A percentile compares a stretch with the other conserved stretches of the same genome.
Evolutionary conservation across 2,113 vertebrate species (phyloP).

Genomic region (Verasper variegatus): DNA sequence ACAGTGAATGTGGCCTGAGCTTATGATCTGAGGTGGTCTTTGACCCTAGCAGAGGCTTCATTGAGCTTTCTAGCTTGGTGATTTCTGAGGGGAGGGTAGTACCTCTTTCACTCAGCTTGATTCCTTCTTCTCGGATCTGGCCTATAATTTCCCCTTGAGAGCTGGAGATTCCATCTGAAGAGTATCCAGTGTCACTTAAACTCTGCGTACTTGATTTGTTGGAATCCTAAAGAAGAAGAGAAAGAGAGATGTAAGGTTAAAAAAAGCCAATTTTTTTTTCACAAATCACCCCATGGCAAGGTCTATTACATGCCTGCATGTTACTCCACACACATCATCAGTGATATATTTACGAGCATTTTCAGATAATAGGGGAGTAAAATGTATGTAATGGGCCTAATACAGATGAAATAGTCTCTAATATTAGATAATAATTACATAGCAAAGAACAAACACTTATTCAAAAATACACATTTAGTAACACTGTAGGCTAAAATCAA

Average conservation of each 20-base stretch:
- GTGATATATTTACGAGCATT: constrained; percentile 31
- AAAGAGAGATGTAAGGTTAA: constrained; percentile 37
- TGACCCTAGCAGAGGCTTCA: constrained; percentile 90
- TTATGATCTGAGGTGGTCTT: constrained; percentile 73
- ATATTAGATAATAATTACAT: constrained; percentile 50
- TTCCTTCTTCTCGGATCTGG: constrained; percentile 90
- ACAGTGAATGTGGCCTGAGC: constrained; percentile 91
- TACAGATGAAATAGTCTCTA: constrained; percentile 44
- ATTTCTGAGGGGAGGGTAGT: constrained; percentile 91
- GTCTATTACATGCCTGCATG: constrained; percentile 39
- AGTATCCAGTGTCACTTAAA: constrained; percentile 98
- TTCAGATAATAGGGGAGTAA: constrained; percentile 33
- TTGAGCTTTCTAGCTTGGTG: constrained; percentile 91
- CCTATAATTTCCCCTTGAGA: constrained; percentile 96
- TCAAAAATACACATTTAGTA: constrained; percentile 30
- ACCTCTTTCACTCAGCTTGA: constrained; percentile 90
- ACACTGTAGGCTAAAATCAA: constrained; percentile 67
- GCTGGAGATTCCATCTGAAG: constrained; percentile 95
- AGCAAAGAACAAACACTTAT: constrained; percentile 24
- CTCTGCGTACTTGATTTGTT: constrained; percentile 95
- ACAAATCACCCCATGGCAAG: constrained; percentile 39
- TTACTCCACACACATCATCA: too few species aligned
- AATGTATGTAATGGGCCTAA: constrained; percentile 37
- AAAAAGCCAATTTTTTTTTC: constrained; percentile 3
- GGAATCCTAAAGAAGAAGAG: constrained; percentile 83